Base-by-base conservation (phyloP, 1,140 invertebrate species). In the Zaprionus ghesquierei region DNA sequence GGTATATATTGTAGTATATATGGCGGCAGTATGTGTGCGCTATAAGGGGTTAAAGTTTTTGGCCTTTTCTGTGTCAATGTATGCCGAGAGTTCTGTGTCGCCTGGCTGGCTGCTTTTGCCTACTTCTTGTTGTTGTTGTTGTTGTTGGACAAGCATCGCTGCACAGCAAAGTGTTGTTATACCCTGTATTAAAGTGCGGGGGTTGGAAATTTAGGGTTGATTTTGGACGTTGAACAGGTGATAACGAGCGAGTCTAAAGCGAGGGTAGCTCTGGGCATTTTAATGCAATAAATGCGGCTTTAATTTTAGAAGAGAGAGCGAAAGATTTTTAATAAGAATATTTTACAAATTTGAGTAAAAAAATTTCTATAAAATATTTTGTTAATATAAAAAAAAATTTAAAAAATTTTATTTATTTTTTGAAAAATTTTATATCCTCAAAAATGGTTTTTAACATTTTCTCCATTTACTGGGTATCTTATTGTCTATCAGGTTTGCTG, bases 1-100 rank as follows among this genome's bases (percentile, higher is more conserved):
- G 33, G 33, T 64, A 51, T 54, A 46, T 46, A 46, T 46, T 3
- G 18, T 12, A 5, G 15, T 22, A 8, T 41, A 41, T 18, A 41
- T 41, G 25, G 1, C 3, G 25, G 25, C 9, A 29, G 27, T 29
- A 22, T 18, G 10, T 20, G 9, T 41, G 15, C 13, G n/a, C 23
- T 51, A 33, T 29, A 29, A 46, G 35, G 46, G 54, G 54, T 72
- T 59, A 66, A 72, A 72, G 69, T 53, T 72, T 66, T 33, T 22
- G 46, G n/a, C 62, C 62, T 61, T 85, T 85, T 81, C 66, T 86
- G 63, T 89, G 81, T 82, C 82, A 89, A 86, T 79, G 72, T 89
- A 66, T 89, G 84, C 79, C 33, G 74, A 82, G 79, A 69, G 75
- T 20, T 10, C 5, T 46, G 18, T 46, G 41, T 46, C 41, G 41